Percentiles rank a stretch among this genome's conserved stretches.
These are phyloP conservation scores for Cyanocitta stelleri DNA, from an alignment of 2,113 vertebrate genomes.

Conservation along the genomic window DNA sequence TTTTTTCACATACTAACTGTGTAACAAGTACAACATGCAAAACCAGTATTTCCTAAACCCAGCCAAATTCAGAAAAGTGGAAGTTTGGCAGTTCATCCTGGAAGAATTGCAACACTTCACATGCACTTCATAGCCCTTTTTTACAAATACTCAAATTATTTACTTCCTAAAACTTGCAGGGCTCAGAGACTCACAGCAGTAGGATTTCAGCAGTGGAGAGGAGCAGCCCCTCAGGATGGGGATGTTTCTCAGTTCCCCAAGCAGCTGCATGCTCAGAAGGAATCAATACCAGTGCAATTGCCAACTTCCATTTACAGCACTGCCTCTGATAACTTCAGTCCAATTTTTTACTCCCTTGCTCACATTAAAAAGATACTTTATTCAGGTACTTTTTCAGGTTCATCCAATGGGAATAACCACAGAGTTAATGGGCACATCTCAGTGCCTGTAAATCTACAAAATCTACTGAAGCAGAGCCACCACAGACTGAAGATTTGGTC, in stretches of 20 bases:
- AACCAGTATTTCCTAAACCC: background rate
- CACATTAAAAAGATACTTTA: background rate
- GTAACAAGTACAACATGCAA: background rate
- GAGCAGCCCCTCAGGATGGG: background rate
- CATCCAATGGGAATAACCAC: background rate
- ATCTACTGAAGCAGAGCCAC: background rate
- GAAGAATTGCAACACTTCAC: background rate
- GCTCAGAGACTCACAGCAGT: background rate
- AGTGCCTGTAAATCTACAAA: background rate
- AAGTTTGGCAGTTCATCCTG: background rate
- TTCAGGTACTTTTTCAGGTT: background rate
- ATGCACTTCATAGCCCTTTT: background rate
- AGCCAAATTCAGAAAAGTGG: background rate
- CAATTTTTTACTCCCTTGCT: background rate
- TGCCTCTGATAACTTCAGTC: background rate
- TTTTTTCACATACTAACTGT: background rate
- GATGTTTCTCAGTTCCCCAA: background rate
- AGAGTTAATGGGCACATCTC: background rate
- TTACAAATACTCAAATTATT: background rate
- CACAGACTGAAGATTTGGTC: background rate
- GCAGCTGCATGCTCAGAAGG: background rate
- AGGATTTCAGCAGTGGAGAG: background rate
- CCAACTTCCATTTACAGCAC: background rate
- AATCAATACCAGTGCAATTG: background rate
- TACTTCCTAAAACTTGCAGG: background rate